Base-by-base conservation (phyloP, 2,888 invertebrate species). In the Tuta absoluta region DNA sequence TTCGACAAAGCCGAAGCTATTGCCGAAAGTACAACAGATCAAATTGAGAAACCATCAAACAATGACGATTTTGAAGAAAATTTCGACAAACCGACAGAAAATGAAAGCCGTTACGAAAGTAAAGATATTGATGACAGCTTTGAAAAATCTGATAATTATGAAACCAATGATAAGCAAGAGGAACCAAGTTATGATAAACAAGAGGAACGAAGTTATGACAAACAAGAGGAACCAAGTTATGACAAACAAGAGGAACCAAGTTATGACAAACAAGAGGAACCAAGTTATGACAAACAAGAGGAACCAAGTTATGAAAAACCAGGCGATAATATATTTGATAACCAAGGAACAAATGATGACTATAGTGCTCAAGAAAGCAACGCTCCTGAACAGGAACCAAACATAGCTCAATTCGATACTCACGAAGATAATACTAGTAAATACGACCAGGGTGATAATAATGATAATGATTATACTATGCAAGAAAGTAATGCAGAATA, bases 111-210 rank as follows among this genome's bases (percentile, higher is more conserved):
- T 1, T 19, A 24, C 17, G 33, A 61, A 28, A 45, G 14, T 2
- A 49, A 62, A 62, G 61, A 48, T 19, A 21, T 4, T 48, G 21
- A 21, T 1, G 19, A 38, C 1, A 37, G 19, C 45, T 57, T 38
- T 23, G 65, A 62, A n/a, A 48, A 61, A 10, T 56, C 17, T 28
- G 56, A 64, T 28, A 41, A 21, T n/a, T 17, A 23, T 33, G 56
- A 17, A n/a, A 59, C 21, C n/a, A 49, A 28, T 33, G 23, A 49
- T 12, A 28, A 57, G 19, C 33, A 56, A 7, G 17, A n/a, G 7
- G 56, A 56, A 33, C 12, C 14, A 12, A 53, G 28, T 12, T 63
- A 28, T 38, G 63, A 63, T 7, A 57, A 56, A 38, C 24, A 21
- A 19, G 14, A 45, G 7, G 48, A 41, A 19, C 14, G 14, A 24